phyloP scores from a whole-genome alignment of 2,113 vertebrate species.

The Uria aalge region DNA sequence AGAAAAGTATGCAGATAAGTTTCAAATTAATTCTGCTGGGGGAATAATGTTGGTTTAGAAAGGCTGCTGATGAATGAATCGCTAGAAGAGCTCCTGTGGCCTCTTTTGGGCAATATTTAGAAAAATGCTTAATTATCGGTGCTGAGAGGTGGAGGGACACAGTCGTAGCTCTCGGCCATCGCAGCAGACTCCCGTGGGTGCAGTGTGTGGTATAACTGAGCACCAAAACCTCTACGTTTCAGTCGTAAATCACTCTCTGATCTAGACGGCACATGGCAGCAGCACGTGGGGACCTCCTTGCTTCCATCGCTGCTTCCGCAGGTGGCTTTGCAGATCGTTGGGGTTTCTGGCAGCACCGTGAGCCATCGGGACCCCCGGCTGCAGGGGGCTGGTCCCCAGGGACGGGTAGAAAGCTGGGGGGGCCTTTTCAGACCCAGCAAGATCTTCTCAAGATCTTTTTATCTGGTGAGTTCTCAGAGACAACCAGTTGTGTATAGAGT shows the following conservation, averaged over 20 bases:
- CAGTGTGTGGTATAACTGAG: not conserved
- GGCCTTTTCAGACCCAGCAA: not conserved
- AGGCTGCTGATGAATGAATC: not conserved
- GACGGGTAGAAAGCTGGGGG: not conserved
- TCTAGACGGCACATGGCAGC: not conserved
- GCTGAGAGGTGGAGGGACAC: not conserved
- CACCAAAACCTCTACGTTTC: rapidly evolving
- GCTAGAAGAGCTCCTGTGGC: not conserved
- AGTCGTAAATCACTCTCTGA: not conserved
- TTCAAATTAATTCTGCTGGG: not conserved
- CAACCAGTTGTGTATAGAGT: rapidly evolving
- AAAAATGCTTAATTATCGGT: not conserved
- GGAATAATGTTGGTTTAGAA: not conserved
- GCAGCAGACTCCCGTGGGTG: not conserved
- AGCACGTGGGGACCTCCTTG: not conserved
- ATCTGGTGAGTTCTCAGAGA: not conserved
- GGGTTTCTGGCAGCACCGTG: not conserved
- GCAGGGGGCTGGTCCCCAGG: not conserved
- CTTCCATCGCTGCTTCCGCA: rapidly evolving
- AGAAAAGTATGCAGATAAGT: not conserved
- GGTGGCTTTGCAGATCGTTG: not conserved
- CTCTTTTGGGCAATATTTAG: not conserved
- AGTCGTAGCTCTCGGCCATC: not conserved
- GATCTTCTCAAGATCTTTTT: not conserved
- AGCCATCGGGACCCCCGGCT: rapidly evolving